Percentiles rank a stretch among this genome's conserved stretches.
phyloP scores from a whole-genome alignment of 2,888 invertebrate genomes.

The Alsophila aescularia region DNA sequence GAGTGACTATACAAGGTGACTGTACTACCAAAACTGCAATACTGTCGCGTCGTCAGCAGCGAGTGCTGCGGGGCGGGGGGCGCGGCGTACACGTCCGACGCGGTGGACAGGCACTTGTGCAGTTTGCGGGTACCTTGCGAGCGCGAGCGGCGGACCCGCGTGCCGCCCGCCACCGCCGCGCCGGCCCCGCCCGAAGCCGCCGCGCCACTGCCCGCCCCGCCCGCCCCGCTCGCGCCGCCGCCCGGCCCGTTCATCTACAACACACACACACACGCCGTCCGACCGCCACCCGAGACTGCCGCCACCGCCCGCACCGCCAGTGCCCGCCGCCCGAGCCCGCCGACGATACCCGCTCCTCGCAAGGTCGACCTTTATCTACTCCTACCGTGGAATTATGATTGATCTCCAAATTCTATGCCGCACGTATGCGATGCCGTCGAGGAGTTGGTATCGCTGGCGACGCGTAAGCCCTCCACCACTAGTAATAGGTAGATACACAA shows the following conservation, averaged over 20 bases:
- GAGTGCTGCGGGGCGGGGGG: conserved; percentile 86
- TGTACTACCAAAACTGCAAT: conserved; percentile 98
- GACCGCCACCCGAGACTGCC: conserved; percentile 29
- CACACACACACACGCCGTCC: conserved; percentile 45
- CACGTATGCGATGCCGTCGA: neutral
- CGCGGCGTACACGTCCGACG: conserved; percentile 90
- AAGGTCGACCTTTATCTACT: too few species aligned
- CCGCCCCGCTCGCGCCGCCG: conserved; percentile 24
- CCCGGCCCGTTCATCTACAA: conserved; percentile 63
- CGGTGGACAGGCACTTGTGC: conserved; percentile 95
- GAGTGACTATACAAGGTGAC: conserved; percentile 84
- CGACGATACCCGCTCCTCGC: conserved; percentile 18
- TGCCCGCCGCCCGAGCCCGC: conserved; percentile 34
- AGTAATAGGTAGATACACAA: conserved; percentile 33
- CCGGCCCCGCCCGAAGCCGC: conserved; percentile 60
- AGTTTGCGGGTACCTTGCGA: conserved; percentile 98
- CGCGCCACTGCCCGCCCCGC: conserved; percentile 23
- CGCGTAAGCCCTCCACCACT: conserved; percentile 36
- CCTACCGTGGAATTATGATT: too few species aligned
- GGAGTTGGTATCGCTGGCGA: conserved; percentile 26
- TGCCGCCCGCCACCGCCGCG: conserved; percentile 76
- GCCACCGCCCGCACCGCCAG: conserved; percentile 15
- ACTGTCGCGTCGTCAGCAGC: conserved; percentile 94
- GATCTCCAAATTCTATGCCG: too few species aligned
- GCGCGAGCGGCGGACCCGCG: conserved; percentile 91